phyloP scores from a whole-genome alignment of 2,888 invertebrate genomes.

The Diloba caeruleocephala region DNA sequence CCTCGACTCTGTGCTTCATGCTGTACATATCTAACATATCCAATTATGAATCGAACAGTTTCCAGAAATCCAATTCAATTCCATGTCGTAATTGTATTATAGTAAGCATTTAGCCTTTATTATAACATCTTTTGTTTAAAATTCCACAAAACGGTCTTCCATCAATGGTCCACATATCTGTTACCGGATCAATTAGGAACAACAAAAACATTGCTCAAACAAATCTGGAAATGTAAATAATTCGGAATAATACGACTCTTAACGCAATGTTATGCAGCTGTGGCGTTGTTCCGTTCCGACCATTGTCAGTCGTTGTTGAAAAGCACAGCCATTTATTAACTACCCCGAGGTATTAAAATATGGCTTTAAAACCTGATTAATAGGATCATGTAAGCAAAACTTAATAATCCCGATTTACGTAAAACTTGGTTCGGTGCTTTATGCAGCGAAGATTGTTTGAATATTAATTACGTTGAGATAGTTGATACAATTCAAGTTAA shows the following conservation, averaged over 20 bases:
- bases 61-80: too few species aligned
- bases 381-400: slow-evolving; percentile 34
- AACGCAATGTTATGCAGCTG: slow-evolving; percentile 39
- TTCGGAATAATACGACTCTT: slow-evolving; percentile 25
- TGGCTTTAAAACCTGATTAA: slow-evolving; percentile 37
- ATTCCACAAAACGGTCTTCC: slow-evolving; percentile 24
- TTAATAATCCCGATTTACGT: slow-evolving; percentile 22
- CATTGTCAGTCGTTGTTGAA: slow-evolving; percentile 39
- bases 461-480: slow-evolving; percentile 38
- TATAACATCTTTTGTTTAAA: too few species aligned
- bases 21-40: too few species aligned
- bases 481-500: slow-evolving; percentile 42
- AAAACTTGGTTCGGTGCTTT: slow-evolving; percentile 22
- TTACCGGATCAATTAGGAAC: slow-evolving; percentile 27
- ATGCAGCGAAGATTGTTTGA: slow-evolving; percentile 12
- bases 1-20: too few species aligned
- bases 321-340: slow-evolving; percentile 39
- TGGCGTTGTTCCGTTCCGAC: slow-evolving; percentile 21
- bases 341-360: slow-evolving; percentile 41
- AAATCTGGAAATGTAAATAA: slow-evolving; percentile 38
- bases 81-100: too few species aligned
- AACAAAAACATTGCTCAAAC: slow-evolving; percentile 24
- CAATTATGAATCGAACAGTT: too few species aligned
- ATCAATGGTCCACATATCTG: slow-evolving; percentile 4
- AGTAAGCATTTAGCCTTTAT: too few species aligned